Percentiles rank a stretch among this genome's conserved stretches.
Conservation (phyloP, 2,113 vertebrate species). For the Salvator merianae region DNA sequence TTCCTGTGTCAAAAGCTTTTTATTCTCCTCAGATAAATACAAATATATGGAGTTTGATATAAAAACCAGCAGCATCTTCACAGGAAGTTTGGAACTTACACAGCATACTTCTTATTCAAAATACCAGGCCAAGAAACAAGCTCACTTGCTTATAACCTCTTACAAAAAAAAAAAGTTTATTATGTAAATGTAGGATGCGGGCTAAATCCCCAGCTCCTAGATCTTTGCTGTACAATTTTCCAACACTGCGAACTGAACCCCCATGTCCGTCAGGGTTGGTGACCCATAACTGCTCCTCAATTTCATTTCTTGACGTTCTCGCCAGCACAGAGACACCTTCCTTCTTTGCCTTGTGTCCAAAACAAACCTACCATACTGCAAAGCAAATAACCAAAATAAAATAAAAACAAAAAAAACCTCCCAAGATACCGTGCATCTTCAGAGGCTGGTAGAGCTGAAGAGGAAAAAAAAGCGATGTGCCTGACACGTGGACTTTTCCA, state of each 20-base stretch:
- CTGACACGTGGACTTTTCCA: background rate
- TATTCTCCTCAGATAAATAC: too few species aligned
- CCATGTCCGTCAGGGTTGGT: background rate
- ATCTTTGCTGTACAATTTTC: slow-evolving; percentile 29
- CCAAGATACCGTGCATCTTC: too few species aligned
- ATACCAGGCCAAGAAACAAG: background rate
- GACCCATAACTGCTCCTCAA: background rate
- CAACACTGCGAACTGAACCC: background rate
- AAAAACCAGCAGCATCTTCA: too few species aligned
- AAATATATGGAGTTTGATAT: too few species aligned
- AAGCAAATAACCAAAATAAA: background rate
- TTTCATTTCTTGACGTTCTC: background rate
- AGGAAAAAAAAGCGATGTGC: background rate
- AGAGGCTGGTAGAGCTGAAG: background rate
- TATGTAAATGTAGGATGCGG: slow-evolving; percentile 40
- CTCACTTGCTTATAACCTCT: background rate
- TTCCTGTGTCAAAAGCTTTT: too few species aligned
- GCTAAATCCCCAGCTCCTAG: slow-evolving; percentile 48
- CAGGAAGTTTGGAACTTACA: too few species aligned
- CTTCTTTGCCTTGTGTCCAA: background rate
- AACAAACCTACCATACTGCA: background rate
- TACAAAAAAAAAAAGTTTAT: slow-evolving; percentile 34
- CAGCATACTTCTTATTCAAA: too few species aligned
- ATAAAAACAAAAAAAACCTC: background rate
- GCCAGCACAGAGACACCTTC: background rate